Conservation (phyloP, 2,797 vertebrate species). For the Lepilemur ruficaudatus region DNA sequence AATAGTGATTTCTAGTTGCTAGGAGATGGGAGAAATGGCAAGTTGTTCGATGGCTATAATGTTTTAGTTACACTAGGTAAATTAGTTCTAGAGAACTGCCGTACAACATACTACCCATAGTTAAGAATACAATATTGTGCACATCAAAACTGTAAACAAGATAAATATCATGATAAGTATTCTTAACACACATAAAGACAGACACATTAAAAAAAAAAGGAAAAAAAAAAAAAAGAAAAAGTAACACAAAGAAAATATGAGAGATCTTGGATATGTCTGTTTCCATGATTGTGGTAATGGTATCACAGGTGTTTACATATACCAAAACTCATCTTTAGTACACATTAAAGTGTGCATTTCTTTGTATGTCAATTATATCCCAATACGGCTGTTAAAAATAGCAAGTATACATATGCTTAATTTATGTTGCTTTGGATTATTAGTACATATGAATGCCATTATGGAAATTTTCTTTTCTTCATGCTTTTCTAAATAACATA, state of each 20-base stretch:
- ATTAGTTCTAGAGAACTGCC: background rate
- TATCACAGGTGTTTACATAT: background rate
- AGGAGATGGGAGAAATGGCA: background rate
- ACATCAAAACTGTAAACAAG: background rate
- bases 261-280: too few relatives aligned
- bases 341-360: background rate
- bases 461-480: background rate
- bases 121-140: background rate
- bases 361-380: background rate
- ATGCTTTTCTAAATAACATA: background rate
- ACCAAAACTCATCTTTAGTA: background rate
- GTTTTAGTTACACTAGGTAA: background rate
- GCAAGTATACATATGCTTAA: background rate
- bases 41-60: background rate
- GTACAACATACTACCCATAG: background rate
- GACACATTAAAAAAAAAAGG: background rate
- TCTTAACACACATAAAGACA: background rate
- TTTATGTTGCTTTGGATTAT: background rate
- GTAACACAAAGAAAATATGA: background rate
- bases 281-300: background rate
- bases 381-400: background rate
- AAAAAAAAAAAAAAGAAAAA: background rate
- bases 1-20: background rate
- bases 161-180: background rate
- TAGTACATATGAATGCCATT: background rate